Percentiles rank a stretch among this genome's conserved stretches.
Evolutionary conservation across 2,113 vertebrate genomes (phyloP).

Genomic region (Aspiorhynchus laticeps): DNA sequence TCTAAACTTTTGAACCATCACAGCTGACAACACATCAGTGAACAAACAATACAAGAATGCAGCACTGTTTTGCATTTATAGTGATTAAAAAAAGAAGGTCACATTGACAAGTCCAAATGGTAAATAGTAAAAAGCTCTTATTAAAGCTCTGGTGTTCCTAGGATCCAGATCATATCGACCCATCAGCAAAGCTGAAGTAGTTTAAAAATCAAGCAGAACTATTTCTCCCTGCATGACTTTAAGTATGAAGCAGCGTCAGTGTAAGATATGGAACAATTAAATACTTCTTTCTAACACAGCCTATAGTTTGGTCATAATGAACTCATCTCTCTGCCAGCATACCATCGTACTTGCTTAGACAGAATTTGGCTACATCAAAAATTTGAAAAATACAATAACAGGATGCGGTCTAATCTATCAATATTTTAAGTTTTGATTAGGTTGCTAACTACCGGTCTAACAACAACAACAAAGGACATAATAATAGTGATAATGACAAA

Average conservation of each 20-base stretch:
- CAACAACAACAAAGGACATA: background rate
- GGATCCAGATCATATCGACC: background rate
- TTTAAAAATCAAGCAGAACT: background rate
- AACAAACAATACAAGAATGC: background rate
- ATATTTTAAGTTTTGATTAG: background rate
- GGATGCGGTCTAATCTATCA: background rate
- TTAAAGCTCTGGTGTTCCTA: background rate
- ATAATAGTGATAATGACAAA: background rate
- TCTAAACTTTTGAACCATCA: background rate
- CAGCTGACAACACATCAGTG: background rate
- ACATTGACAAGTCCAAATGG: background rate
- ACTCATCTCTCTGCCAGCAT: background rate
- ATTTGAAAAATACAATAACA: background rate
- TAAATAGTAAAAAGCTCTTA: background rate
- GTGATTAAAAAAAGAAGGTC: background rate
- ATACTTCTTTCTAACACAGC: background rate
- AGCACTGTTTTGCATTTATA: background rate
- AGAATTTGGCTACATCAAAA: constrained; percentile 7
- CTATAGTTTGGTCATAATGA: constrained; percentile 2
- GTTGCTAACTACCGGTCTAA: background rate
- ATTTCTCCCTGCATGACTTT: constrained; percentile 1
- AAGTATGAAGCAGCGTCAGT: background rate
- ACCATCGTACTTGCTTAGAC: background rate
- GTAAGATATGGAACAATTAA: constrained; percentile 1
- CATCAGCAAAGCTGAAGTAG: background rate